A percentile compares a stretch with the other conserved stretches of the same genome.
Conservation (phyloP, 2,888 invertebrate species). For the Nemotelus nigrinus region DNA sequence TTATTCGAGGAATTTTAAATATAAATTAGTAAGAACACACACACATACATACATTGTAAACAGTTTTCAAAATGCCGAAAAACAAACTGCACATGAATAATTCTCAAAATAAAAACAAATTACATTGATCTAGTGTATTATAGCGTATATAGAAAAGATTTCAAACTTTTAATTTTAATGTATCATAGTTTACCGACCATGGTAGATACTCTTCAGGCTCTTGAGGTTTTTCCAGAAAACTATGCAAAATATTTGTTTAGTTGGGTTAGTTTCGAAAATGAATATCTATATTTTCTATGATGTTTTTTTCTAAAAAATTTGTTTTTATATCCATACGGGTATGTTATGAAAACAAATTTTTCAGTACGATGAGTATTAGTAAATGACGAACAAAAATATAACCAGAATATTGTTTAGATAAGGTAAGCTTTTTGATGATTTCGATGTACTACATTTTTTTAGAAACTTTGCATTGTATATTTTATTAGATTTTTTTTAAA, state of each 20-base stretch:
- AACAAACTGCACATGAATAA: slow-evolving; percentile 33
- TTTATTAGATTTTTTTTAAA: too few relatives aligned
- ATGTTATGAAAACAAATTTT: slow-evolving; percentile 13
- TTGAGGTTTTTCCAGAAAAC: slow-evolving; percentile 81
- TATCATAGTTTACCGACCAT: slow-evolving; percentile 74
- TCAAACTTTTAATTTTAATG: slow-evolving; percentile 1
- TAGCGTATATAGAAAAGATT: neutral
- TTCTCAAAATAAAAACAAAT: slow-evolving; percentile 42
- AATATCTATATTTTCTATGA: slow-evolving; percentile 1
- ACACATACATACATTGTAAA: neutral
- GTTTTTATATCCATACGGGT: neutral
- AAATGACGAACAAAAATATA: slow-evolving; percentile 43
- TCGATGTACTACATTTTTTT: neutral
- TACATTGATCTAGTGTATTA: neutral
- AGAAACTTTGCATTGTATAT: too few relatives aligned
- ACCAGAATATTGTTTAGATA: slow-evolving; percentile 22
- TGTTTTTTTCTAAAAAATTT: slow-evolving; percentile 7
- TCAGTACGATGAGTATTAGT: neutral
- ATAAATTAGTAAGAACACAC: too few relatives aligned
- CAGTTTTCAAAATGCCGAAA: slow-evolving; percentile 47
- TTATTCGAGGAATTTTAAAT: too few relatives aligned
- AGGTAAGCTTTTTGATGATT: neutral
- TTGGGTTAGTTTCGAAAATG: slow-evolving; percentile 37
- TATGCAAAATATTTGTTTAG: slow-evolving; percentile 68
- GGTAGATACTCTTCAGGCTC: slow-evolving; percentile 81